Conservation (phyloP, 2,888 invertebrate genomes). For the Orthonychiurus folsomi region DNA sequence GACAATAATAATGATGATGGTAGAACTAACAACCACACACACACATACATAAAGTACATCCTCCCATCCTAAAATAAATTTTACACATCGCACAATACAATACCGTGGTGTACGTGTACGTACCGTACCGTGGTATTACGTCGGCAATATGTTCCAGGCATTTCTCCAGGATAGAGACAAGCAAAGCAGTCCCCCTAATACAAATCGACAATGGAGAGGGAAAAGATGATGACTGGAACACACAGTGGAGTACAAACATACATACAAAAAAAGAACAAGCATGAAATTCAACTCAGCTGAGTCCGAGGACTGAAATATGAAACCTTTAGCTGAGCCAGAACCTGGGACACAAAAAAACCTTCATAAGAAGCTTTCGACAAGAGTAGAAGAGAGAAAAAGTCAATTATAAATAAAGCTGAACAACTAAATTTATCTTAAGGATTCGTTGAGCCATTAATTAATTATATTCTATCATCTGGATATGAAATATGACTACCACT, state of each 20-base stretch:
- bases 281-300: neutral
- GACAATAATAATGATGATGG: slow-evolving; percentile 1
- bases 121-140: neutral
- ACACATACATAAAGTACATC: neutral
- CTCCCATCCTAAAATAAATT: neutral
- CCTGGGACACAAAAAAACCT: too few species aligned
- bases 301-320: neutral
- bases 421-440: too few species aligned
- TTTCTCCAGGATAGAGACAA: neutral
- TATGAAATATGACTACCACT: too few species aligned
- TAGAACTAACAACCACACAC: neutral
- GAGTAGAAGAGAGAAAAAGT: too few species aligned
- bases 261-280: neutral
- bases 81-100: too few species aligned
- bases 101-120: too few species aligned
- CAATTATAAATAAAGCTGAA: too few species aligned
- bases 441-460: too few species aligned
- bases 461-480: too few species aligned
- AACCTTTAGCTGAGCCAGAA: neutral
- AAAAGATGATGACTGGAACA: neutral
- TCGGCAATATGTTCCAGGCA: neutral
- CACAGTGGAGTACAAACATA: too few species aligned
- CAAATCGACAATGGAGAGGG: neutral
- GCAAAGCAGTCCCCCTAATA: neutral
- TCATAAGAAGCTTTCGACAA: too few species aligned